Percentiles rank a stretch among this genome's conserved stretches.
These are phyloP conservation scores for Troides helena DNA, from an alignment of 2,888 invertebrate genomes.

Conservation along the genomic window DNA sequence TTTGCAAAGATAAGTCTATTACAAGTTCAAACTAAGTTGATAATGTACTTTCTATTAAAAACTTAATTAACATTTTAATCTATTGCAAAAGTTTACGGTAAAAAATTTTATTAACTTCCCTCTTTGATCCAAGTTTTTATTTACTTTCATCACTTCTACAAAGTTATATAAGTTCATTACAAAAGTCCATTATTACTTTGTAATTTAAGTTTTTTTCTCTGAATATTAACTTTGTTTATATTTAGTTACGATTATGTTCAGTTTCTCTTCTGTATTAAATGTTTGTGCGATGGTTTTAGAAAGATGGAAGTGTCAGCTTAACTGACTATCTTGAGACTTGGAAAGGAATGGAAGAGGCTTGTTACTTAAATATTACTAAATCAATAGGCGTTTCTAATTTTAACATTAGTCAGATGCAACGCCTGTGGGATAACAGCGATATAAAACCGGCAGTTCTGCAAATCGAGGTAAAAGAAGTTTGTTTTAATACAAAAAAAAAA, in stretches of 20 bases:
- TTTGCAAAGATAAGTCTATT: too few species aligned
- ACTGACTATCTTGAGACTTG: conserved; percentile 89
- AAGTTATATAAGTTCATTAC: conserved; percentile 15
- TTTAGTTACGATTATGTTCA: conserved; percentile 20
- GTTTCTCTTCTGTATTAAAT: conserved; percentile 28
- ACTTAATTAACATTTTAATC: background rate
- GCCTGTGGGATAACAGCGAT: conserved; percentile 82
- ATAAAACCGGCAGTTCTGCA: conserved; percentile 86
- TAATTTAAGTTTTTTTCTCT: conserved; percentile 22
- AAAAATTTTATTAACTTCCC: conserved; percentile 10
- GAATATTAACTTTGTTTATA: conserved; percentile 14
- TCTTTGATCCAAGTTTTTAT: conserved; percentile 22
- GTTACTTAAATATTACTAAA: conserved; percentile 83
- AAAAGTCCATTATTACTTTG: conserved; percentile 29
- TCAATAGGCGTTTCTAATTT: conserved; percentile 94
- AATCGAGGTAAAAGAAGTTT: conserved; percentile 68
- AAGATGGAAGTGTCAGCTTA: conserved; percentile 74
- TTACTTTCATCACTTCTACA: conserved; percentile 20
- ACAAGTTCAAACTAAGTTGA: background rate
- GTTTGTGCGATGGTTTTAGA: conserved; percentile 39
- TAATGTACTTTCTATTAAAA: background rate
- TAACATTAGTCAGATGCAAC: conserved; percentile 87
- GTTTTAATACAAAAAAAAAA: too few species aligned
- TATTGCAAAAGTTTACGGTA: background rate
- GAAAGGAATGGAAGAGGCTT: conserved; percentile 88